These are phyloP conservation scores for Capitulum mitella DNA, from an alignment of 2,888 invertebrate species.

Conservation along the genomic window DNA sequence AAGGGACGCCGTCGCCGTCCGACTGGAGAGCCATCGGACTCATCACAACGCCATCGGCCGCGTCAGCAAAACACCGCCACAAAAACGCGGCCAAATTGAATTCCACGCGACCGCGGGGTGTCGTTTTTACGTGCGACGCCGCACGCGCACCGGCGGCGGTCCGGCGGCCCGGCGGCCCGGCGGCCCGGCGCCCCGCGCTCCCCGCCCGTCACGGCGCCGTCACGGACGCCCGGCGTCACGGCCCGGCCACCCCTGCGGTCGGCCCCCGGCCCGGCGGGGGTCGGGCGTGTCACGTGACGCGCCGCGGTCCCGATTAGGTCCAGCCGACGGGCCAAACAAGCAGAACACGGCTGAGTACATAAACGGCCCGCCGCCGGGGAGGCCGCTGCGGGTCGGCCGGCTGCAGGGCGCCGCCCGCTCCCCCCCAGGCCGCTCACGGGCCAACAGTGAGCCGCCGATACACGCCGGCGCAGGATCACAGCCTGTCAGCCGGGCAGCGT, in stretches of 20 bases:
- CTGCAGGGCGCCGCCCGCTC: not conserved
- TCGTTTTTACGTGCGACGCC: not conserved
- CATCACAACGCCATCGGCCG: not conserved
- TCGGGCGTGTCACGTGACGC: not conserved
- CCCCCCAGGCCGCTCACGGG: no score
- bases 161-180: not conserved
- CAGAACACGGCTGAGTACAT: not conserved
- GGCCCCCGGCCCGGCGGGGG: not conserved
- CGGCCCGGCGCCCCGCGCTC: not conserved
- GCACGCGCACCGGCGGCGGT: not conserved
- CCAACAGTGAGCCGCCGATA: no score
- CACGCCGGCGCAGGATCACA: no score
- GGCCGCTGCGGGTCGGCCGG: not conserved
- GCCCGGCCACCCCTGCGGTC: not conserved
- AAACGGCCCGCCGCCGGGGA: not conserved
- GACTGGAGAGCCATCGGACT: not conserved
- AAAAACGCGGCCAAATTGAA: slow-evolving; percentile 13
- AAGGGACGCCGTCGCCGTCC: not conserved
- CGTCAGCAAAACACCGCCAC: not conserved
- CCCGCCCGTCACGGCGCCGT: not conserved
- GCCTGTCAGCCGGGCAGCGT: no score
- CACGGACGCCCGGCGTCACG: not conserved
- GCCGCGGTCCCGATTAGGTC: not conserved
- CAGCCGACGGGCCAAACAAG: not conserved
- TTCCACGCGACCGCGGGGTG: not conserved